Conservation (phyloP, 2,797 vertebrate genomes). For the Melanotaenia boesemani region DNA sequence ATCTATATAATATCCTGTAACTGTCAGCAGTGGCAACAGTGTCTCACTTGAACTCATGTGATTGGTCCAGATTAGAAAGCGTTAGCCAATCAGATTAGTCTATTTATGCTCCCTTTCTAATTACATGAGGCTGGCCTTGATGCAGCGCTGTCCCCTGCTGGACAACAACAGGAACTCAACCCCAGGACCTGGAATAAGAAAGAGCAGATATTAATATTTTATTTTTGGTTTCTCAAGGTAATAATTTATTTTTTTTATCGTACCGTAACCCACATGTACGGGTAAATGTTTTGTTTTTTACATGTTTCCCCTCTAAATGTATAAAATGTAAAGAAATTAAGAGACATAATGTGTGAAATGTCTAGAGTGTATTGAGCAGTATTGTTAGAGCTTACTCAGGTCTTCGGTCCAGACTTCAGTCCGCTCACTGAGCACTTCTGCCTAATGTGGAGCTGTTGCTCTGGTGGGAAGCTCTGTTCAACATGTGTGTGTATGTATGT, state of each 20-base stretch:
- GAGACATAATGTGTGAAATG: constrained; percentile 35
- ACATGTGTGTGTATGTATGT: constrained; percentile 23
- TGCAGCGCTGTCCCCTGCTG: constrained; percentile 55
- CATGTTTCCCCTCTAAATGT: constrained; percentile 48
- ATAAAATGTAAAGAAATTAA: constrained; percentile 52
- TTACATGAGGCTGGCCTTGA: constrained; percentile 33
- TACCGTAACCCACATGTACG: constrained; percentile 49
- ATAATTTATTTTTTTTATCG: constrained; percentile 79
- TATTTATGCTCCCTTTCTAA: constrained; percentile 30
- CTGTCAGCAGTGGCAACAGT: constrained; percentile 20
- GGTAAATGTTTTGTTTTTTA: constrained; percentile 61
- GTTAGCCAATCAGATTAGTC: constrained; percentile 48
- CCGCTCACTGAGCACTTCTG: constrained; percentile 28
- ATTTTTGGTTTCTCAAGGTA: constrained; percentile 73
- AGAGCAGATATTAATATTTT: constrained; percentile 65
- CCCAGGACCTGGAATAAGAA: constrained; percentile 37
- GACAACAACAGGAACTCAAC: constrained; percentile 32
- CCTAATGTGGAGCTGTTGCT: constrained; percentile 24
- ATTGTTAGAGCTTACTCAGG: constrained; percentile 48
- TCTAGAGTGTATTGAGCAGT: constrained; percentile 45
- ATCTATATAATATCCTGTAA: not conserved
- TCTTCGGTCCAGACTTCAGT: constrained; percentile 8
- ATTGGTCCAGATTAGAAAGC: constrained; percentile 33
- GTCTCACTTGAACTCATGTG: constrained; percentile 18
- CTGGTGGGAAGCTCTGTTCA: not conserved